Percentiles rank a stretch among this genome's conserved stretches.
Evolutionary conservation across 2,113 vertebrate genomes (phyloP).

Genomic region (Leptosomus discolor): DNA sequence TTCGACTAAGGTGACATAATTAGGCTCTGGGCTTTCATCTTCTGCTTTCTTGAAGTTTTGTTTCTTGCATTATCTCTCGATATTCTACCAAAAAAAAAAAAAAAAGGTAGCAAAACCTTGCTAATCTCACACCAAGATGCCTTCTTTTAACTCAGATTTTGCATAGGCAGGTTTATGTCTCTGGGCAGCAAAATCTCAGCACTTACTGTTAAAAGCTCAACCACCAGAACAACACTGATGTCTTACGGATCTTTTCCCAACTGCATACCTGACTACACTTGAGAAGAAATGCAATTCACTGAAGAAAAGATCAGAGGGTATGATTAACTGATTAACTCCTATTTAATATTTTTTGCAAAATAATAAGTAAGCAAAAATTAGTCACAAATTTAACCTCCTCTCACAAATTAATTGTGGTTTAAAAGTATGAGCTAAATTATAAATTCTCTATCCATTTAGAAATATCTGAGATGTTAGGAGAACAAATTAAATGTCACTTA

Average conservation of each 20-base stretch:
- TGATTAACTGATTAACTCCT: neutral
- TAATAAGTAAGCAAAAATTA: neutral
- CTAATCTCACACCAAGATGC: neutral
- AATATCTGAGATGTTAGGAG: neutral
- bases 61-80: neutral
- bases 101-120: neutral
- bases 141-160: neutral
- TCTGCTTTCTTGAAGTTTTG: neutral
- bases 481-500: neutral
- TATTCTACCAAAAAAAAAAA: neutral
- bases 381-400: neutral
- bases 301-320: neutral
- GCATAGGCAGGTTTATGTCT: neutral
- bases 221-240: neutral
- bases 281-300: neutral
- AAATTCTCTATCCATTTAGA: neutral
- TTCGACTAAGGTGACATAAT: neutral
- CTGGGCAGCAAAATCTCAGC: neutral
- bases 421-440: neutral
- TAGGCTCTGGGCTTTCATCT: neutral
- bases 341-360: neutral
- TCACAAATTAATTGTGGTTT: neutral
- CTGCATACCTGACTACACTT: neutral
- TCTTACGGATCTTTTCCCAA: neutral
- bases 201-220: conserved; percentile 27